Conservation (phyloP, 2,888 invertebrate genomes). For the Eumacrocentrus americanus region DNA sequence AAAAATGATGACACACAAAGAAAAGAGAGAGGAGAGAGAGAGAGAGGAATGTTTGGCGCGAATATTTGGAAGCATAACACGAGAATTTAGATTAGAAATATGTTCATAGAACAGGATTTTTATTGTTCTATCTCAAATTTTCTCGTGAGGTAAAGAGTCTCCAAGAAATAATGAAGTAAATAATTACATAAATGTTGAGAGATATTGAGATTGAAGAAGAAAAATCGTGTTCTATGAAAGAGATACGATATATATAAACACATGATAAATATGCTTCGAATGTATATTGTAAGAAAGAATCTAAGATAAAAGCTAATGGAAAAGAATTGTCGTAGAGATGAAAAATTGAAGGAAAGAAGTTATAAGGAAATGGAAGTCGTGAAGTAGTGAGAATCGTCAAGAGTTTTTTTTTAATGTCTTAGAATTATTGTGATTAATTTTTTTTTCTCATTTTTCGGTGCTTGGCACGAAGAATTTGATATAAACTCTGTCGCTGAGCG, state of each 20-base stretch:
- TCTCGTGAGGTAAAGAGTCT: too few relatives aligned
- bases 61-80: too few relatives aligned
- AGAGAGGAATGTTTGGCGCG: too few relatives aligned
- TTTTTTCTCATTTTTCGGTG: too few relatives aligned
- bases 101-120: too few relatives aligned
- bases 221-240: not conserved
- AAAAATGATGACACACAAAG: not conserved
- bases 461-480: too few relatives aligned
- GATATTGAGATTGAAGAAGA: not conserved
- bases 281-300: not conserved
- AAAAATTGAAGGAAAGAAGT: not conserved
- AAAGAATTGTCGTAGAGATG: not conserved
- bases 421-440: too few relatives aligned
- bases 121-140: too few relatives aligned
- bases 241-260: not conserved
- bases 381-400: not conserved
- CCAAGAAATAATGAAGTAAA: too few relatives aligned
- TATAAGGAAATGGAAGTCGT: not conserved
- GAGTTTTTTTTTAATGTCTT: not conserved
- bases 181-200: not conserved
- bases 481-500: too few relatives aligned
- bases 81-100: too few relatives aligned
- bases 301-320: not conserved
- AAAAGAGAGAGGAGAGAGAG: too few relatives aligned
- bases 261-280: not conserved